Evolutionary conservation across 2,888 invertebrate genomes (phyloP).

Genomic region (Sympetrum striolatum): DNA sequence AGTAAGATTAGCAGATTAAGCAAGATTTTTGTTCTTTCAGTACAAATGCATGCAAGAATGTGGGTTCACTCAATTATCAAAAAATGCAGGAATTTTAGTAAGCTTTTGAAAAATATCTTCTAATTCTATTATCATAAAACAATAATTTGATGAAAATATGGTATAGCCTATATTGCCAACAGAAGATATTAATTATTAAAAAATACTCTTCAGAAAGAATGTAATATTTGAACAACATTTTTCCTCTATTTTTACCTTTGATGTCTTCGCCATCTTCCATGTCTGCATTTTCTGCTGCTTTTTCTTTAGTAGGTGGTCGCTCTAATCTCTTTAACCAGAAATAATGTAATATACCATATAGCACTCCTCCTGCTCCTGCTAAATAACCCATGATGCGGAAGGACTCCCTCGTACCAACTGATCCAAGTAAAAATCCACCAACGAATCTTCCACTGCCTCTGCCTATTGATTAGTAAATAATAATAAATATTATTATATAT

Average conservation of each 20-base stretch:
- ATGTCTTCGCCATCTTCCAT: conserved; percentile 57
- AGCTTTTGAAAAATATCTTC: too few species aligned
- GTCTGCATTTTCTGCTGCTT: conserved; percentile 59
- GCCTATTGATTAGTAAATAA: too few species aligned
- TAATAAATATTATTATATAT: too few species aligned
- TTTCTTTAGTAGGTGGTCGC: conserved; percentile 55
- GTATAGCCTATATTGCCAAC: too few species aligned
- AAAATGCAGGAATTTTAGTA: not conserved
- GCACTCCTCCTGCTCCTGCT: conserved; percentile 73
- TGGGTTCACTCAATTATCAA: not conserved
- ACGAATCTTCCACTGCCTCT: conserved; percentile 83
- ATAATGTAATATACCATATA: conserved; percentile 74
- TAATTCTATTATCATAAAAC: too few species aligned
- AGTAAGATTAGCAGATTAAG: too few species aligned
- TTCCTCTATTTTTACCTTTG: conserved; percentile 16
- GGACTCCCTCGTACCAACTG: conserved; percentile 76
- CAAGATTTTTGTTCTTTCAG: not conserved
- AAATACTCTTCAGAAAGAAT: too few species aligned
- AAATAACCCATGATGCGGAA: conserved; percentile 81
- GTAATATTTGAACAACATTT: too few species aligned
- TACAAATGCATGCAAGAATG: not conserved
- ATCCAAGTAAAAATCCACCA: conserved; percentile 78
- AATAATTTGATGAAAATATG: too few species aligned
- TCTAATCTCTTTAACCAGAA: conserved; percentile 69
- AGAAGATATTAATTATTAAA: too few species aligned